These are phyloP conservation scores for Enteromius treurensis DNA, from an alignment of 2,797 vertebrate species.

Conservation along the genomic window DNA sequence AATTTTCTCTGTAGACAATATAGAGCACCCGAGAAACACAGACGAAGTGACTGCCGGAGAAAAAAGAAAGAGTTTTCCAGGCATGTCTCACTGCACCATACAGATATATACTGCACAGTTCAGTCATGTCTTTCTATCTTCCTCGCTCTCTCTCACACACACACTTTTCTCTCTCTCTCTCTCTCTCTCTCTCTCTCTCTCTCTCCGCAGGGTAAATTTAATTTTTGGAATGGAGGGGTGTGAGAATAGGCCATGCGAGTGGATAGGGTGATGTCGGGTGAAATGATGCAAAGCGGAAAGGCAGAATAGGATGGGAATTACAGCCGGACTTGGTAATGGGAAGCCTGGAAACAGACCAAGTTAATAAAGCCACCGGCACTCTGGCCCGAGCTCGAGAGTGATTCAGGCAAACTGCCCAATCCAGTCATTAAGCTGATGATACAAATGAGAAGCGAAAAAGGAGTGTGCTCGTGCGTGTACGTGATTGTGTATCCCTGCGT, in stretches of 20 bases:
- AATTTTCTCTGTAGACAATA: constrained; percentile 24
- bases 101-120: constrained; percentile 12
- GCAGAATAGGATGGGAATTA: constrained; percentile 48
- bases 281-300: constrained; percentile 50
- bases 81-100: constrained; percentile 29
- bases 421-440: constrained; percentile 61
- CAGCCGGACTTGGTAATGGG: constrained; percentile 53
- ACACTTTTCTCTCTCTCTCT: background rate
- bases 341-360: constrained; percentile 61
- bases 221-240: constrained; percentile 49
- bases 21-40: constrained; percentile 3
- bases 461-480: constrained; percentile 24
- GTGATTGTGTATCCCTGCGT: background rate
- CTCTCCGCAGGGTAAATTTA: constrained; percentile 23
- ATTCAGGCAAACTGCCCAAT: constrained; percentile 58
- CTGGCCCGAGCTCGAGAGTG: constrained; percentile 47
- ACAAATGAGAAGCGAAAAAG: constrained; percentile 56
- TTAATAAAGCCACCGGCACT: constrained; percentile 57
- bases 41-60: constrained; percentile 24
- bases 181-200: background rate
- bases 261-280: constrained; percentile 46
- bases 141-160: background rate
- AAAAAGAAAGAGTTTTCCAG: constrained; percentile 7
- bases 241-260: constrained; percentile 39
- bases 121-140: constrained; percentile 7